Evolutionary conservation across 2,113 vertebrate genomes (phyloP).

Genomic region (Apodemus sylvaticus): DNA sequence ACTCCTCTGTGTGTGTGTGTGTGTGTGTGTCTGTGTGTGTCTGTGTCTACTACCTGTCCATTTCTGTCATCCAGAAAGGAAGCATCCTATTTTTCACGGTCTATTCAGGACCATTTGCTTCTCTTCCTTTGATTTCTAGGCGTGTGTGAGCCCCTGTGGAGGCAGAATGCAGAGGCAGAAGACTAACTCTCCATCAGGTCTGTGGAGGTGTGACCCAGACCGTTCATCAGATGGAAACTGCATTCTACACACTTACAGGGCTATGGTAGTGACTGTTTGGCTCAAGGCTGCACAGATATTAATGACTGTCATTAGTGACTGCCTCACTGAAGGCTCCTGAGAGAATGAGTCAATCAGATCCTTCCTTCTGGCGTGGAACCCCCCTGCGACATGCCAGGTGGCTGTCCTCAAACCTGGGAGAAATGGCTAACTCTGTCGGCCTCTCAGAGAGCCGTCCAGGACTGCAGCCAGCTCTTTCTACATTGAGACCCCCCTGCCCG

Average conservation of each 20-base stretch:
- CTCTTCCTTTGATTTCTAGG: not conserved
- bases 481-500: not conserved
- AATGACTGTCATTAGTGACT: not conserved
- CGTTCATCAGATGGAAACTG: not conserved
- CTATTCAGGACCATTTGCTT: not conserved
- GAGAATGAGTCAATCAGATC: too few relatives aligned
- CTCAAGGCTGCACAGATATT: not conserved
- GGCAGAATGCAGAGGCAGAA: not conserved
- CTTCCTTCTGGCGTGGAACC: not conserved
- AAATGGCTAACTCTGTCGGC: not conserved
- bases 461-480: not conserved
- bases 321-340: not conserved
- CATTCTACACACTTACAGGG: not conserved
- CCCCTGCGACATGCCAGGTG: not conserved
- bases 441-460: not conserved
- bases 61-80: not conserved
- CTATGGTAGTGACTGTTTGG: not conserved
- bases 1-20: not conserved
- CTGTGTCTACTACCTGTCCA: not conserved
- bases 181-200: not conserved
- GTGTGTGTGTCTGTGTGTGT: not conserved
- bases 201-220: not conserved
- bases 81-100: not conserved
- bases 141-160: not conserved
- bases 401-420: not conserved